Conservation (phyloP, 2,888 invertebrate genomes). For the Mythimna loreyi region DNA sequence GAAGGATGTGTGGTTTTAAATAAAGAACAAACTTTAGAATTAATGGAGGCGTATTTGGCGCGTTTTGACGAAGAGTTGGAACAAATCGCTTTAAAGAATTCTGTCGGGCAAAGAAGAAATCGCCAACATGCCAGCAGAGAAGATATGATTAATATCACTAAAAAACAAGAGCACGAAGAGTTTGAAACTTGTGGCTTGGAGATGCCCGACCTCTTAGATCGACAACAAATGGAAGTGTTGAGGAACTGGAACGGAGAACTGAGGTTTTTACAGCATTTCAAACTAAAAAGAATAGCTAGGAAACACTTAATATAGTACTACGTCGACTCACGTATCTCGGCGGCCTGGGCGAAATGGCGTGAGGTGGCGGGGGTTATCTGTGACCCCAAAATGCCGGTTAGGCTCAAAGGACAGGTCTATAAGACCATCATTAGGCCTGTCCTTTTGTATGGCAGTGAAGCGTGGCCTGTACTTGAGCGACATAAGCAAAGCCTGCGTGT, state of each 20-base stretch:
- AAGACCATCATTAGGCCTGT: too few species aligned
- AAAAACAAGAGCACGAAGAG: conserved; percentile 94
- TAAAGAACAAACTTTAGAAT: conserved; percentile 90
- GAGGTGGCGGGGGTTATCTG: too few species aligned
- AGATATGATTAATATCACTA: conserved; percentile 94
- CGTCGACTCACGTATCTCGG: too few species aligned
- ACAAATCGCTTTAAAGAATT: conserved; percentile 95
- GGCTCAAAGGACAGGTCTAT: too few species aligned
- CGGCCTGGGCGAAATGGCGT: too few species aligned
- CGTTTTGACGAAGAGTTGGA: conserved; percentile 94
- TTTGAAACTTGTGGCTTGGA: conserved; percentile 95
- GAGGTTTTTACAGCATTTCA: conserved; percentile 92
- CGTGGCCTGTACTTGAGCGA: too few species aligned
- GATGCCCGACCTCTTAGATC: conserved; percentile 93
- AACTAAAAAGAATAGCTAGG: conserved; percentile 91
- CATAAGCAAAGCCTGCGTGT: too few species aligned
- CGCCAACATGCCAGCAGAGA: conserved; percentile 95
- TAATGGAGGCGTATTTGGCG: conserved; percentile 90
- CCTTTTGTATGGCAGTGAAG: too few species aligned
- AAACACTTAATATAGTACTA: conserved; percentile 77
- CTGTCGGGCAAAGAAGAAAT: conserved; percentile 93
- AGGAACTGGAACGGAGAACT: conserved; percentile 93
- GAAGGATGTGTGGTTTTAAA: conserved; percentile 89
- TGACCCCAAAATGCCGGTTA: too few species aligned
- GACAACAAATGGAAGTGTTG: conserved; percentile 91